Percentiles rank a stretch among this genome's conserved stretches.
Conservation (phyloP, 2,888 invertebrate genomes). For the Parnassius mnemosyne region DNA sequence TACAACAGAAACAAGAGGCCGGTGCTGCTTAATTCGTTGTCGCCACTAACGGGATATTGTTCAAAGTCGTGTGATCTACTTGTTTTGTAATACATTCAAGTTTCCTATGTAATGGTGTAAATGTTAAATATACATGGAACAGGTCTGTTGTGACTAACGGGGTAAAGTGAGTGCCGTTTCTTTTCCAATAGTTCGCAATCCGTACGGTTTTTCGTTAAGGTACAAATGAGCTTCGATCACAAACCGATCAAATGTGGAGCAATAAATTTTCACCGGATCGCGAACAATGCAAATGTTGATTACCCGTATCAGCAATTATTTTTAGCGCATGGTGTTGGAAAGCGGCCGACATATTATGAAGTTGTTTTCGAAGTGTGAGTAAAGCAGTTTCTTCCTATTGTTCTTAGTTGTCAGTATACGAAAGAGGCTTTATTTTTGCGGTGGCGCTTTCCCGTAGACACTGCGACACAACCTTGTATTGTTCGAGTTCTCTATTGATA, state of each 20-base stretch:
- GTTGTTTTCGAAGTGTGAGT: constrained; percentile 60
- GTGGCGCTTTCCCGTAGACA: constrained; percentile 57
- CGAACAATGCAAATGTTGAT: constrained; percentile 76
- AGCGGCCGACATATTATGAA: constrained; percentile 59
- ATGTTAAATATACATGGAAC: constrained; percentile 19
- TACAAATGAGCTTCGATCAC: constrained; percentile 31
- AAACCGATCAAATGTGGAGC: constrained; percentile 55
- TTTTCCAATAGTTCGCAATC: constrained; percentile 1
- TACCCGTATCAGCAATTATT: constrained; percentile 65
- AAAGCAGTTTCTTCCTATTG: constrained; percentile 74
- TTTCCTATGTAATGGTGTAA: constrained; percentile 9
- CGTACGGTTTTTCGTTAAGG: neutral
- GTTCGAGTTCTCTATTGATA: constrained; percentile 34
- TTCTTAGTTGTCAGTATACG: constrained; percentile 48
- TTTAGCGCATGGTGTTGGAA: constrained; percentile 59
- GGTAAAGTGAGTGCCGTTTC: constrained; percentile 1
- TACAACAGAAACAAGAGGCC: constrained; percentile 82
- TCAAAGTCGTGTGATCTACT: constrained; percentile 31
- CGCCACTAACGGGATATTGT: constrained; percentile 20
- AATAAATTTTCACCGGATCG: constrained; percentile 72
- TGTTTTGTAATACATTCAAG: constrained; percentile 8
- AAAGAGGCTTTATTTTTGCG: constrained; percentile 54
- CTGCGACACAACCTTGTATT: constrained; percentile 34
- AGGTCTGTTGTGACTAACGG: constrained; percentile 29
- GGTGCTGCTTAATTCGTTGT: constrained; percentile 64